Conservation (phyloP, 2,888 invertebrate genomes). For the Campoplex nolae region DNA sequence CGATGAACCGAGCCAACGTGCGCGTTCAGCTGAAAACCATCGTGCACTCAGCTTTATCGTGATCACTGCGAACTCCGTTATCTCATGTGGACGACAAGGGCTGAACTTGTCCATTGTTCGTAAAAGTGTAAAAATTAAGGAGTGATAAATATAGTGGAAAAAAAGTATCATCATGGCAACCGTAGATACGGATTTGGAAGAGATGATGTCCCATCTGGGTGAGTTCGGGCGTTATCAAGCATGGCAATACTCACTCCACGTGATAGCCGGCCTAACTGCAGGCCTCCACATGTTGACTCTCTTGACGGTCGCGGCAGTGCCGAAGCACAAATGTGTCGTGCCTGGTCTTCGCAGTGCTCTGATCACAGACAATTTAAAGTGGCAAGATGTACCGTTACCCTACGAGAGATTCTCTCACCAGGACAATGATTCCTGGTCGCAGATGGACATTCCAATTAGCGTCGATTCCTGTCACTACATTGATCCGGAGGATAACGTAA, state of each 20-base stretch:
- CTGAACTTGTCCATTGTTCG: not conserved
- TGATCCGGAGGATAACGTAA: slow-evolving; percentile 77
- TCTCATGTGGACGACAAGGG: not conserved
- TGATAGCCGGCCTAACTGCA: slow-evolving; percentile 91
- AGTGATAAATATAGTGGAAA: not conserved
- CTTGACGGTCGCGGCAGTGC: slow-evolving; percentile 92
- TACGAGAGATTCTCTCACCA: slow-evolving; percentile 2
- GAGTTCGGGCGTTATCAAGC: slow-evolving; percentile 94
- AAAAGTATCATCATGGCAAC: slow-evolving; percentile 69
- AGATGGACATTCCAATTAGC: slow-evolving; percentile 29
- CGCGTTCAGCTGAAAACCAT: slow-evolving; percentile 7
- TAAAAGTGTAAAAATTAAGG: not conserved
- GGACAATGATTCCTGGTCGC: slow-evolving; percentile 39
- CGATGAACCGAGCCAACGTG: slow-evolving; percentile 48
- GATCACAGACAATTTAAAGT: slow-evolving; percentile 45
- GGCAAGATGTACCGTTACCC: slow-evolving; percentile 60
- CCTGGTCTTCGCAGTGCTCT: slow-evolving; percentile 68
- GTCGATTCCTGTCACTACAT: slow-evolving; percentile 88
- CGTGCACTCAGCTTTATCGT: slow-evolving; percentile 1
- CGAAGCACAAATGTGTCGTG: slow-evolving; percentile 87
- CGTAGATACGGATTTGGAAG: slow-evolving; percentile 79
- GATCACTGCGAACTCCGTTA: not conserved
- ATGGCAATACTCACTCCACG: slow-evolving; percentile 91
- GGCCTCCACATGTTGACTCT: slow-evolving; percentile 93
- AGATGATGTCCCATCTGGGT: slow-evolving; percentile 85